Percentiles rank a stretch among this genome's conserved stretches.
These are phyloP conservation scores for Abramis brama DNA, from an alignment of 2,113 vertebrate genomes.

Conservation along the genomic window DNA sequence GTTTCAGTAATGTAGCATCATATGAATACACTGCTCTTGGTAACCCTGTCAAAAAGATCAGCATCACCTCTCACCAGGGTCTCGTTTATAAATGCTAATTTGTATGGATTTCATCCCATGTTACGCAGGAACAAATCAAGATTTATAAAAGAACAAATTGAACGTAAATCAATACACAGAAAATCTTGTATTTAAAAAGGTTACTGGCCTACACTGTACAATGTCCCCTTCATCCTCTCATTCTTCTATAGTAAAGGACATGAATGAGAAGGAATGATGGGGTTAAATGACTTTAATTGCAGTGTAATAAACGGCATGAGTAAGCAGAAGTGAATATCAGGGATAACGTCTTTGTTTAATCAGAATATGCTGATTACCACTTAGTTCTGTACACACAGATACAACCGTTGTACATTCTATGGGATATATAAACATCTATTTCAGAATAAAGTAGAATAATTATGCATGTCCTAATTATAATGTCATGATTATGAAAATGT, in stretches of 20 bases:
- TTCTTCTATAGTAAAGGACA: background rate
- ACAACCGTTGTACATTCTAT: background rate
- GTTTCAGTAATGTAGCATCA: background rate
- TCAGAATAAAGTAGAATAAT: too few species aligned
- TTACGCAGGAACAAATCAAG: background rate
- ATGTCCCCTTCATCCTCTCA: background rate
- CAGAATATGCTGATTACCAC: background rate
- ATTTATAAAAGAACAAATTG: background rate
- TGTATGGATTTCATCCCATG: background rate
- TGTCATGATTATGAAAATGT: too few species aligned
- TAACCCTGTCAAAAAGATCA: background rate
- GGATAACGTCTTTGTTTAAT: background rate
- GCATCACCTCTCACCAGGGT: background rate
- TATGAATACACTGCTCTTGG: background rate
- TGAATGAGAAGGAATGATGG: conserved; percentile 7
- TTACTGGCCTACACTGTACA: background rate
- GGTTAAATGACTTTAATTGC: background rate
- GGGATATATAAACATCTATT: too few species aligned
- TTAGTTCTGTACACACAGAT: background rate
- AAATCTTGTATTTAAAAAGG: background rate
- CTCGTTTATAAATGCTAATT: background rate
- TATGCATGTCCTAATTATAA: too few species aligned
- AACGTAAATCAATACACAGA: background rate
- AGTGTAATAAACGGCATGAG: conserved; percentile 19
- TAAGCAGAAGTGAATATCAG: background rate